Evolutionary conservation across 2,888 invertebrate species (phyloP), one percentile per base, ranked within the genome.

Genomic region (Listrodromus nycthemerus): DNA sequence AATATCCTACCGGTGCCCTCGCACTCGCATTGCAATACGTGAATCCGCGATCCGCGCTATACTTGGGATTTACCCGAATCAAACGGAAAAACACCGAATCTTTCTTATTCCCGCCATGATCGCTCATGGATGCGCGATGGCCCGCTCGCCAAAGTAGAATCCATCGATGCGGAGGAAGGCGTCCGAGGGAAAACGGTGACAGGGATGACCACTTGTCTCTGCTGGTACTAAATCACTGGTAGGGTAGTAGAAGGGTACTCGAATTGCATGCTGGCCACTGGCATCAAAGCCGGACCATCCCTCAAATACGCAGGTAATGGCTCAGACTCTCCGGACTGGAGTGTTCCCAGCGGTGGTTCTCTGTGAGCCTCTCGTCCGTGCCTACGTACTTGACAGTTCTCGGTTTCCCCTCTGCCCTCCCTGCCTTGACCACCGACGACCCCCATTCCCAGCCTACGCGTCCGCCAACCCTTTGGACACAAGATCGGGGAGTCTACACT

Each of bases 231-330:
- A 90, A 91, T 91, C 90, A 91, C 89, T 87, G 16, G 81, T 50
- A 19, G 58, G 63, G 37, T 50, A 63, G 78, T 63, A 70, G 58
- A 61, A 88, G 89, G 41, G 87, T 89, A 83, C 89, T 91, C 90
- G 88, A 91, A 90, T 85, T 61, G 67, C 74, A 21, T 55, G 58
- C 79, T 86, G 89, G 88, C 89, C 88, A 89, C 85, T 87, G 89
- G 89, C 90, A 91, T 91, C 91, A 91, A 91, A 91, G 91, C 89
- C 50, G 86, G 85, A 85, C 88, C 88, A 88, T 89, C 89, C 87
- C 89, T 91, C 91, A 91, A 91, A 91, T 90, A 89, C 88, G 88
- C 88, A 87, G 86, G 89, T 91, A 91, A 91, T 91, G 91, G 89
- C 86, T 90, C 88, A 90, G 88, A 89, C 88, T 88, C 86, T 86